Evolutionary conservation across 2,113 vertebrate genomes (phyloP), one percentile per base, ranked within the genome.

Genomic region (Trichechus manatus): DNA sequence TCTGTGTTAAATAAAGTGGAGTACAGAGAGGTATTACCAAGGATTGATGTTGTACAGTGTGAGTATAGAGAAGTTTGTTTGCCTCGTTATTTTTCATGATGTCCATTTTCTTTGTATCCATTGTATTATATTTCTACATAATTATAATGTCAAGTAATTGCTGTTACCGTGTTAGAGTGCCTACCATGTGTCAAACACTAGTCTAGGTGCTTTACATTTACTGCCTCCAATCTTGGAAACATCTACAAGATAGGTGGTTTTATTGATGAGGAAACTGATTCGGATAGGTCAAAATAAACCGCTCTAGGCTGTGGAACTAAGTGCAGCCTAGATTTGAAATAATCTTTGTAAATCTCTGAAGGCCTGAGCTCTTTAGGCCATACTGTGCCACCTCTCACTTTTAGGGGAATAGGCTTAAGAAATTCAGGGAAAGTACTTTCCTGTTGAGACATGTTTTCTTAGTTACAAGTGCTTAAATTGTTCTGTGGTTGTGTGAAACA

Each of bases 361-460:
- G 74, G 50, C 33, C n/a, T 91, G 81, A 90, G 47, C 11, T 66
- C 72, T 10, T 86, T 31, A 27, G 29, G 75, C 86, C 36, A 36
- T 47, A 31, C 20, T 29, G 50, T 96, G 88, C 33, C 68, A 13
- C 64, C 61, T 94, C 66, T n/a, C 5, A 0, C 36, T 9, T 86
- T 85, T 47, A 83, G 39, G 27, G 89, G 82, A 0, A 31, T 50
- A 81, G 64, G 63, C 63, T 74, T 0, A 33, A 92, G 87, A 85
- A 95, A 86, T 79, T 84, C 36, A 90, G 78, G 85, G 56, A 83
- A n/a, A 79, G 23, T 4, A 3, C 86, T 95, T 97, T 96, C 86
- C 66, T 97, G 66, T 3, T 29, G 91, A 95, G 96, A 31, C 94
- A 11, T 86, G 94, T 87, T 96, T 90, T 96, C 87, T 14, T 70